Conservation (phyloP, 2,888 invertebrate genomes). For the Thysanoteuthis rhombus region DNA sequence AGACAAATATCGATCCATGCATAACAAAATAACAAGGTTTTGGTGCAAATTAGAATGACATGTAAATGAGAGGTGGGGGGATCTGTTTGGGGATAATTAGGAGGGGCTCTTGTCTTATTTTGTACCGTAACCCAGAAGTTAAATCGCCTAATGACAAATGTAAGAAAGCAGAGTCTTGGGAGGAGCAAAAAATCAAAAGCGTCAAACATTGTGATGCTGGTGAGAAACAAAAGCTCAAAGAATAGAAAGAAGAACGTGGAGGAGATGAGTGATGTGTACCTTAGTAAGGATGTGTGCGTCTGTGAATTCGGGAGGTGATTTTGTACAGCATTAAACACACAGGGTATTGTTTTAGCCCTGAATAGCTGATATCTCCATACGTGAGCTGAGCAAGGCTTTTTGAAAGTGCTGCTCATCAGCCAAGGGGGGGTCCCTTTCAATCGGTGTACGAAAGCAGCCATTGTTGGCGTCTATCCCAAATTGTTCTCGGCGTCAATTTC, state of each 20-base stretch:
- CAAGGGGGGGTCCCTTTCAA: not conserved
- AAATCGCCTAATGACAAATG: not conserved
- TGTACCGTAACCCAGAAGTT: conserved; percentile 12
- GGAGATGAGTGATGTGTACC: not conserved
- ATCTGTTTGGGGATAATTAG: not conserved
- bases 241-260: not conserved
- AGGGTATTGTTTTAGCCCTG: not conserved
- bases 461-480: not conserved
- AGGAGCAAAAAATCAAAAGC: not conserved
- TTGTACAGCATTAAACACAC: not conserved
- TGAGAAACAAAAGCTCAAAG: not conserved
- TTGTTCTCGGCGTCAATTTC: conserved; percentile 12
- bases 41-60: not conserved
- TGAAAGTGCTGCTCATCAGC: not conserved
- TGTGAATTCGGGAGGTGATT: not conserved
- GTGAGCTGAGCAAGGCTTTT: not conserved
- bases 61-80: too few species aligned
- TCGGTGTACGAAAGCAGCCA: not conserved
- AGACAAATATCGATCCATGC: not conserved
- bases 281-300: not conserved
- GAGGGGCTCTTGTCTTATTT: not conserved
- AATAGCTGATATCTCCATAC: not conserved
- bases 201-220: not conserved
- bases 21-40: not conserved
- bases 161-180: not conserved